phyloP scores from a whole-genome alignment of 1,140 invertebrate species.

The Hyposmocoma kahamanoa region DNA sequence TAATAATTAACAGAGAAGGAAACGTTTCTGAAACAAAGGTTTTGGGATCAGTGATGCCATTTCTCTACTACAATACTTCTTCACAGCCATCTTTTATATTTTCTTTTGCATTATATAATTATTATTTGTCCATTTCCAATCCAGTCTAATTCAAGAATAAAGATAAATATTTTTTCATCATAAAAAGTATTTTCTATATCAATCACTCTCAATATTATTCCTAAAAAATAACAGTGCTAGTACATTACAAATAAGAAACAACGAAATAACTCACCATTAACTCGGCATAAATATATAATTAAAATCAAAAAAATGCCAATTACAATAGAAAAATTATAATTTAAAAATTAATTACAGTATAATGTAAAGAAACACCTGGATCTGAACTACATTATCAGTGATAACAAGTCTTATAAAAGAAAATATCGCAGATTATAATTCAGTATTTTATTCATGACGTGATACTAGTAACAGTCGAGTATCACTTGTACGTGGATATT shows the following conservation, averaged over 20 bases:
- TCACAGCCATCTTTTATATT: too few relatives aligned
- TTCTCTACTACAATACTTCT: too few relatives aligned
- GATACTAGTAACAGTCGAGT: constrained; percentile 27
- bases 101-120: too few relatives aligned
- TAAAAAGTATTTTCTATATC: not conserved
- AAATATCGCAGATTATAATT: constrained; percentile 20
- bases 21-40: too few relatives aligned
- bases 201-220: not conserved
- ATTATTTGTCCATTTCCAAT: too few relatives aligned
- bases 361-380: constrained; percentile 47
- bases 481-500: constrained; percentile 33
- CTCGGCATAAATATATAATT: constrained; percentile 3
- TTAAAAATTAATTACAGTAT: constrained; percentile 73
- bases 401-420: constrained; percentile 28
- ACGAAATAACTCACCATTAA: constrained; percentile 16
- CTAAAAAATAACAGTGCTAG: constrained; percentile 10
- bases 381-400: constrained; percentile 34
- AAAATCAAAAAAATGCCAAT: constrained; percentile 32
- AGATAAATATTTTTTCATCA: not conserved
- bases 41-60: too few relatives aligned
- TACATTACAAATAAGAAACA: not conserved
- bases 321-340: constrained; percentile 70
- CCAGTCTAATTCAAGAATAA: too few relatives aligned
- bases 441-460: constrained; percentile 16
- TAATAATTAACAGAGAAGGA: too few relatives aligned